These are phyloP conservation scores for Xanthorhoe designata DNA, from an alignment of 2,888 invertebrate species.

Conservation along the genomic window DNA sequence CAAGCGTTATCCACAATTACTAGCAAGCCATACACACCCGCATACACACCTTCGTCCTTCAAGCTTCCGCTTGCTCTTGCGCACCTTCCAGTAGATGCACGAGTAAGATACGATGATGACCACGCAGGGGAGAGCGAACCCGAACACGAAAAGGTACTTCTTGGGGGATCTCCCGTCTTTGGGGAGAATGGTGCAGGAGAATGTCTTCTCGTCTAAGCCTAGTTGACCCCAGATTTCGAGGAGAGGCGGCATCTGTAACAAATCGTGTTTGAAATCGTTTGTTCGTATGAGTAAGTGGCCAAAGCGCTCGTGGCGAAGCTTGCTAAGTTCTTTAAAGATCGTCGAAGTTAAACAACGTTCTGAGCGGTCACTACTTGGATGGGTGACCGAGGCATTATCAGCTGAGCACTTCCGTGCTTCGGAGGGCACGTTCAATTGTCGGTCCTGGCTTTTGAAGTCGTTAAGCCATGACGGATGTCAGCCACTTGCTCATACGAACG, in stretches of 20 bases:
- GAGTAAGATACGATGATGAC: conserved; percentile 94
- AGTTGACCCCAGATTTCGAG: conserved; percentile 94
- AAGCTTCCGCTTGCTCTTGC: conserved; percentile 89
- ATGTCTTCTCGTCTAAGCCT: conserved; percentile 91
- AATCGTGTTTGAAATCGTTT: conserved; percentile 15
- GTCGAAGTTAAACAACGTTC: no score
- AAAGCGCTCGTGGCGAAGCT: no score
- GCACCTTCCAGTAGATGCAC: conserved; percentile 93
- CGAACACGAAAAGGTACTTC: conserved; percentile 92
- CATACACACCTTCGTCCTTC: conserved; percentile 89
- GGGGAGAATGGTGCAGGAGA: conserved; percentile 94
- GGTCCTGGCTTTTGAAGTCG: no score
- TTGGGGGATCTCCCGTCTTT: conserved; percentile 93
- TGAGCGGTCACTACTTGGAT: no score
- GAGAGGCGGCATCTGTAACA: conserved; percentile 90
- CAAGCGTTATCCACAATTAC: conserved; percentile 45
- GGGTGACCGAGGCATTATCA: no score
- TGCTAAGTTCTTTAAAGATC: no score
- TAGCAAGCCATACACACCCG: conserved; percentile 68
- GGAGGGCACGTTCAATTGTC: no score
- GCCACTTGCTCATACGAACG: no score
- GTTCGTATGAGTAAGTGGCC: no score
- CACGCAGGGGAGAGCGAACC: conserved; percentile 93
- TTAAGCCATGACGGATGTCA: no score
- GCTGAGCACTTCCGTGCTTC: no score